Evolutionary conservation across 2,888 invertebrate species (phyloP).

Genomic region (Clivina fossor): DNA sequence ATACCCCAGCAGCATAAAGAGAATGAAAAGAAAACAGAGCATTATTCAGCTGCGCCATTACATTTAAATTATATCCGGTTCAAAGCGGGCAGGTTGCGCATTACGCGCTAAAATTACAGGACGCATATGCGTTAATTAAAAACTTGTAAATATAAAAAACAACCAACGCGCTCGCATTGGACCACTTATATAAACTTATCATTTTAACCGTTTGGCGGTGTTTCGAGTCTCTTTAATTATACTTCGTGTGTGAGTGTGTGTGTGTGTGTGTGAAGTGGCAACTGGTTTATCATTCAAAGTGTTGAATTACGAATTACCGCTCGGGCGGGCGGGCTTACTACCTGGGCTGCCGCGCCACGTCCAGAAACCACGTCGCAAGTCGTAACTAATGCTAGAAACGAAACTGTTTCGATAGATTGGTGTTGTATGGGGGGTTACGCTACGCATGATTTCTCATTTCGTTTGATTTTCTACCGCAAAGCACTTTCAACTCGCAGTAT

Average conservation of each 20-base stretch:
- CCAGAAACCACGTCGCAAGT: neutral
- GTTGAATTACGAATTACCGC: slow-evolving; percentile 3
- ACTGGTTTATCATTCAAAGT: slow-evolving; percentile 6
- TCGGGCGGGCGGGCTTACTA: neutral
- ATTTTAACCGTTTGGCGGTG: slow-evolving; percentile 18
- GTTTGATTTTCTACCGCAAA: no score
- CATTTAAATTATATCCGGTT: slow-evolving; percentile 18
- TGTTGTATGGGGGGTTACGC: no score
- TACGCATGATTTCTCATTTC: no score
- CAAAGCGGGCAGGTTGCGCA: neutral
- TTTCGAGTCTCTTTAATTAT: slow-evolving; percentile 2
- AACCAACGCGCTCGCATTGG: neutral
- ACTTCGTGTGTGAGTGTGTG: no score
- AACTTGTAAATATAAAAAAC: slow-evolving; percentile 13
- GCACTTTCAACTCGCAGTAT: no score
- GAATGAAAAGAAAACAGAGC: no score
- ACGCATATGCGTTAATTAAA: slow-evolving; percentile 19
- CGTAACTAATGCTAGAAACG: neutral
- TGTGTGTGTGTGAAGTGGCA: no score
- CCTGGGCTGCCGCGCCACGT: neutral
- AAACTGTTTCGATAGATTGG: neutral
- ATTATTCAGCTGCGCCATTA: no score
- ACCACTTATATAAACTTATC: slow-evolving; percentile 3
- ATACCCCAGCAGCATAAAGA: no score
- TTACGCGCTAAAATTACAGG: slow-evolving; percentile 12